A percentile compares a stretch with the other conserved stretches of the same genome.
These are phyloP conservation scores for Aurelia sp. DNA, from an alignment of 30 jellyfish, hydroid and myxozoan species.

Conservation along the genomic window DNA sequence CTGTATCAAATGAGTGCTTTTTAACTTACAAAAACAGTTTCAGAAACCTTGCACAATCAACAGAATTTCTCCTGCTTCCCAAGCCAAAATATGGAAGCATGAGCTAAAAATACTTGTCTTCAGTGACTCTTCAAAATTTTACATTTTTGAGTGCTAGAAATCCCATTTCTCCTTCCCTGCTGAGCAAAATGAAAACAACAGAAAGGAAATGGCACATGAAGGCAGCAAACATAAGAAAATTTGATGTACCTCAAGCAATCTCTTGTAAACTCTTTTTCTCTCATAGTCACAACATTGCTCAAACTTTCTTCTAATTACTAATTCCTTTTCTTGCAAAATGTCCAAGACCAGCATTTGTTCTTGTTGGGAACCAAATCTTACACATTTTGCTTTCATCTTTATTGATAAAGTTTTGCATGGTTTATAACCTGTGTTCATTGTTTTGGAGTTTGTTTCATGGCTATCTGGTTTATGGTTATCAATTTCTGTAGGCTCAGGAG, in stretches of 20 bases:
- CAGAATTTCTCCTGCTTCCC: no score
- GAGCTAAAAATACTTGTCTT: no score
- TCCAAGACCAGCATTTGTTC: slow-evolving; percentile 71
- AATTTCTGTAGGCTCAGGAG: background rate
- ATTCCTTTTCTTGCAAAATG: slow-evolving; percentile 42
- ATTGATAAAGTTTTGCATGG: background rate
- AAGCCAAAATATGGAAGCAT: no score
- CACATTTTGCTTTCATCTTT: background rate
- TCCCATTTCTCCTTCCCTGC: no score
- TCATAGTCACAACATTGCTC: slow-evolving; percentile 35
- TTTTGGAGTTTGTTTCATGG: background rate
- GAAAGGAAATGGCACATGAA: no score
- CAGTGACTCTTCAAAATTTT: no score
- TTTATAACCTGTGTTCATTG: background rate
- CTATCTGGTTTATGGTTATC: background rate
- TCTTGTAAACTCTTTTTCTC: slow-evolving; percentile 61
- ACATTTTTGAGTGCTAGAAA: no score
- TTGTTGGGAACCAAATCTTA: slow-evolving; percentile 46
- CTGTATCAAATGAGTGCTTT: no score
- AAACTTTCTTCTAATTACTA: slow-evolving; percentile 42
- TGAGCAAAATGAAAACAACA: no score
- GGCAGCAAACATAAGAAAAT: background rate
- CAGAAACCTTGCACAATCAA: no score
- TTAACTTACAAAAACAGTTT: no score
- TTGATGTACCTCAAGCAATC: slow-evolving; percentile 68